A percentile compares a stretch with the other conserved stretches of the same genome.
These are phyloP conservation scores for Eilema sororculum DNA, from an alignment of 2,888 invertebrate genomes.

Conservation along the genomic window DNA sequence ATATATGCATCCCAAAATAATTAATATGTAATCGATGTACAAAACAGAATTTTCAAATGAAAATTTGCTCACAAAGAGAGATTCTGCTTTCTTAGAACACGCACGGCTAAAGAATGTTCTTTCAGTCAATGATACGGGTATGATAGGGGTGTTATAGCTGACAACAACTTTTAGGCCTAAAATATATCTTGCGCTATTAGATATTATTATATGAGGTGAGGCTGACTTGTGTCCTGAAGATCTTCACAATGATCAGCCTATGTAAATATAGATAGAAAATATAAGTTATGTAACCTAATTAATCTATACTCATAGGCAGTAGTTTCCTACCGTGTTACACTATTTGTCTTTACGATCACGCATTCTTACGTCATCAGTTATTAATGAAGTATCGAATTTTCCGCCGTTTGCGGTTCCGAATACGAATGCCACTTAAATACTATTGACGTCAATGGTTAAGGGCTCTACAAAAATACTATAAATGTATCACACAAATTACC, in stretches of 20 bases:
- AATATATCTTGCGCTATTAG: too few species aligned
- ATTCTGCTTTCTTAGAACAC: background rate
- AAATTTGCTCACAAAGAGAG: too few species aligned
- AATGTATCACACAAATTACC: background rate
- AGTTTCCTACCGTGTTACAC: background rate
- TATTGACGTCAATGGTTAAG: background rate
- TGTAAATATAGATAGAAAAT: too few species aligned
- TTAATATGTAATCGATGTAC: too few species aligned
- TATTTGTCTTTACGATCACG: background rate
- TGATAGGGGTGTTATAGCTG: background rate
- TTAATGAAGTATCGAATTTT: background rate
- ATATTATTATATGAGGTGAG: too few species aligned
- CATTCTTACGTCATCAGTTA: background rate
- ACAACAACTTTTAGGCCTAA: too few species aligned
- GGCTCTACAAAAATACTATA: background rate
- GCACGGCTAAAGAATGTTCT: background rate
- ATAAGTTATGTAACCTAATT: too few species aligned
- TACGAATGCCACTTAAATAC: background rate
- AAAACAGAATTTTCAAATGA: too few species aligned
- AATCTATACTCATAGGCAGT: background rate
- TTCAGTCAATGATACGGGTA: background rate
- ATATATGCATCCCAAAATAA: too few species aligned
- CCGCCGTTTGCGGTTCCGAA: background rate
- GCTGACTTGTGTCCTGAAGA: too few species aligned
- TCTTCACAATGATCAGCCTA: too few species aligned